Evolutionary conservation across 2,113 vertebrate genomes (phyloP), one percentile per base, ranked within the genome.

Genomic region (Paradoxurus hermaphroditus): DNA sequence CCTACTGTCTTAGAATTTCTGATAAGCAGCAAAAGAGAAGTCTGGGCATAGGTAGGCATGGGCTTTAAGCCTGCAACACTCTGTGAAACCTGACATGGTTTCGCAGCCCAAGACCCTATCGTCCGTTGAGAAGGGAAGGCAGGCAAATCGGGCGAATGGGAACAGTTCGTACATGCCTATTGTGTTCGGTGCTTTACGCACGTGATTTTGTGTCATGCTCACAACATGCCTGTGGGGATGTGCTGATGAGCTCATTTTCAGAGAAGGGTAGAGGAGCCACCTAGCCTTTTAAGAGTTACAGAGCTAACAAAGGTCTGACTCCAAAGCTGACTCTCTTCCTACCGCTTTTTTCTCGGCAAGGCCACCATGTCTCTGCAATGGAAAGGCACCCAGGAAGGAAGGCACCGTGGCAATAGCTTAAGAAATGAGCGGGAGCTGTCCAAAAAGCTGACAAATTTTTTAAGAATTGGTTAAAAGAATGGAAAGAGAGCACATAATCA

Each of bases 141-240:
- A 31, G 63, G 4, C 41, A 23, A 84, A 87, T 15, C 5, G 0
- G 44, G 39, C 0, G 4, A 41, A 25, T 0, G 0, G 31, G 25
- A 56, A 31, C 14, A 78, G 13, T 41, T 29, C 2, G 5, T 5
- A 0, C 3, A 21, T 7, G 34, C 23, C 82, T 10, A 6, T 25
- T 59, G 3, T 31, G 31, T 65, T 51, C 62, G 10, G 12, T 7
- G 7, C 59, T 53, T 79, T 14, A 41, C 0, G 86, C 19, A 19
- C 3, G 13, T 7, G 39, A 75, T 44, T 62, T 23, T 85, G 29
- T 23, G 81, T 51, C 53, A 49, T 46, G 12, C 31, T 75, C n/a
- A 59, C n/a, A 53, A 27, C 34, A 63, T 6, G 11, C 36, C n/a
- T 34, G 0, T 6, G 39, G 46, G 49, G 41, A 3, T 7, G n/a